These are phyloP conservation scores for Pachyramphus minor DNA, from an alignment of 2,113 vertebrate genomes.

Conservation along the genomic window DNA sequence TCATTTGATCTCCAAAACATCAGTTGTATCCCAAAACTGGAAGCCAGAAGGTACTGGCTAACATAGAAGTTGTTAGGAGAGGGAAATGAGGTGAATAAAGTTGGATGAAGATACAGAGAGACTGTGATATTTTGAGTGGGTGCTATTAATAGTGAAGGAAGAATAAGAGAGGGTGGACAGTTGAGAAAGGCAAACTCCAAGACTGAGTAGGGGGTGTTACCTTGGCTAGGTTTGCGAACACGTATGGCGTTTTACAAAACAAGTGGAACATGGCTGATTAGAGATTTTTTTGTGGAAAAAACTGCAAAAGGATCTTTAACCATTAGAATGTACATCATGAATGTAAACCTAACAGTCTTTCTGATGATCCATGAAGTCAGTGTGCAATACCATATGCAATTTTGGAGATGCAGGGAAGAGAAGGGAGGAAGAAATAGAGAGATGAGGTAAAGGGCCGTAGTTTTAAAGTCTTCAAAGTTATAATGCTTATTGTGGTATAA, in stretches of 20 bases:
- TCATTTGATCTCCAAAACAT: background rate
- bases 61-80: background rate
- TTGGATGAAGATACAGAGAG: accelerated
- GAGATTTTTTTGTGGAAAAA: background rate
- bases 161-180: background rate
- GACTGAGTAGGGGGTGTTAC: background rate
- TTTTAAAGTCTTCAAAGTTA: background rate
- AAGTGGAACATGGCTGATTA: background rate
- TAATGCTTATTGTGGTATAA: background rate
- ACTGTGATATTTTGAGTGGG: background rate
- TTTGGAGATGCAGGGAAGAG: background rate
- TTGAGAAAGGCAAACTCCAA: background rate
- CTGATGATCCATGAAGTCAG: background rate
- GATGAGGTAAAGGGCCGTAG: background rate
- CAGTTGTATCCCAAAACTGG: background rate
- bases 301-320: background rate
- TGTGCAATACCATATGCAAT: background rate
- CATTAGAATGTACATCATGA: background rate
- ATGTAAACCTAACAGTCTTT: background rate
- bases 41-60: background rate
- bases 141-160: background rate
- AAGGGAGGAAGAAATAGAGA: background rate
- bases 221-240: background rate
- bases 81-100: background rate
- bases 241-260: background rate